These are phyloP conservation scores for Paracyclopina nana DNA, from an alignment of 1,140 invertebrate genomes.

Conservation along the genomic window DNA sequence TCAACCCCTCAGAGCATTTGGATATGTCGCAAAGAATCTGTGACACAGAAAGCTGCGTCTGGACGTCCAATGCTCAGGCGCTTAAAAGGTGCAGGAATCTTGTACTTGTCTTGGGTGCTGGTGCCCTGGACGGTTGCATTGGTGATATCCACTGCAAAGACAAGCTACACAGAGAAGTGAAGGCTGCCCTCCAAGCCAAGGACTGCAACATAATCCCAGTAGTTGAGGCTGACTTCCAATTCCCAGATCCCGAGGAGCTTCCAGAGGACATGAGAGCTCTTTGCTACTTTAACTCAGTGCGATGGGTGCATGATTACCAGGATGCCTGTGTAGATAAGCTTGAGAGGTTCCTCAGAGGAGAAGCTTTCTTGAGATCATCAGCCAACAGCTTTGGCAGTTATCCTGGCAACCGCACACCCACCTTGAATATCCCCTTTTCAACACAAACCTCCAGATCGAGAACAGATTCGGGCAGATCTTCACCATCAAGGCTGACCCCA, in stretches of 20 bases:
- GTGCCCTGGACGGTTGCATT: slow-evolving; percentile 78
- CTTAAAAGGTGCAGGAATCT: slow-evolving; percentile 92
- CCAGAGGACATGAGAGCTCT: slow-evolving; percentile 93
- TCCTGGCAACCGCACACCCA: too few relatives aligned
- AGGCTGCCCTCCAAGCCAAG: slow-evolving; percentile 77
- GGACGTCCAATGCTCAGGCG: slow-evolving; percentile 34
- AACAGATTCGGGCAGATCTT: not conserved
- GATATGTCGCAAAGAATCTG: too few relatives aligned
- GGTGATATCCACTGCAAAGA: slow-evolving; percentile 84
- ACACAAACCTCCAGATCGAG: not conserved
- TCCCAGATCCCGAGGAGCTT: slow-evolving; percentile 75
- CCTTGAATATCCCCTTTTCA: too few relatives aligned
- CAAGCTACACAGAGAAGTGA: slow-evolving; percentile 98
- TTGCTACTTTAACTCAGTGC: slow-evolving; percentile 79
- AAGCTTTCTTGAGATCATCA: slow-evolving; percentile 18
- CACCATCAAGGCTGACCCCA: too few relatives aligned
- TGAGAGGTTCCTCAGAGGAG: slow-evolving; percentile 41
- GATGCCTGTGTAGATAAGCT: slow-evolving; percentile 97
- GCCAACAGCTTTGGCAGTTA: not conserved
- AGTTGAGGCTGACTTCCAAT: slow-evolving; percentile 79
- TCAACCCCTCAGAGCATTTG: too few relatives aligned
- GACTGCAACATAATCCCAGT: slow-evolving; percentile 98
- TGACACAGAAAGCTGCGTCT: too few relatives aligned
- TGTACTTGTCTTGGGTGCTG: slow-evolving; percentile 80
- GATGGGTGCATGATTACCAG: slow-evolving; percentile 98